These are phyloP conservation scores for Manis pentadactyla DNA, from an alignment of 2,797 vertebrate species.

Conservation along the genomic window DNA sequence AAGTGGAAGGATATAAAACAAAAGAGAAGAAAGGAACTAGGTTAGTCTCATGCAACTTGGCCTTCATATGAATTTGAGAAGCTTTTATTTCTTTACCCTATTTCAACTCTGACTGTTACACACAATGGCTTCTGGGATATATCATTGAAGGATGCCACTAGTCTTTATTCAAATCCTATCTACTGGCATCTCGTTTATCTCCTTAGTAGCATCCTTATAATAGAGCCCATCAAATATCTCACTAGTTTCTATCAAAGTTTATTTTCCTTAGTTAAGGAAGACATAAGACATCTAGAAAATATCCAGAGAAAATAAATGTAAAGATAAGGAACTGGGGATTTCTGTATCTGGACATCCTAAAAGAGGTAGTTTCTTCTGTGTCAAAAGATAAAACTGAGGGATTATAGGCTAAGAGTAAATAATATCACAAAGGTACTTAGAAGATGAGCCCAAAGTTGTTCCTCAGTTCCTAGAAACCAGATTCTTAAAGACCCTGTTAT, in stretches of 20 bases:
- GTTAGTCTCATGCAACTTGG: not conserved
- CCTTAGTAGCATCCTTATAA: not conserved
- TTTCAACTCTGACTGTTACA: not conserved
- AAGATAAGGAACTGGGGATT: not conserved
- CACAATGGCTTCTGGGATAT: not conserved
- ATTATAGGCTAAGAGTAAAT: not conserved
- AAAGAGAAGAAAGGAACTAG: not conserved
- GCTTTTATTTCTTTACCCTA: not conserved
- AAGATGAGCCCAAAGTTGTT: not conserved
- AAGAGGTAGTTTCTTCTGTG: not conserved
- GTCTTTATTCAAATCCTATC: not conserved
- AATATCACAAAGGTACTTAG: not conserved
- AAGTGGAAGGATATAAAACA: not conserved
- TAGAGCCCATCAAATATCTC: not conserved
- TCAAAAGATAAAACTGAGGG: not conserved
- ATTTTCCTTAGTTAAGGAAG: not conserved
- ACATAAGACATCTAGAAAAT: not conserved
- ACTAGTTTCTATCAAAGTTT: not conserved
- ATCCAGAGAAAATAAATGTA: not conserved
- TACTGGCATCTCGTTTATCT: not conserved
- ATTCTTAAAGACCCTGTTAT: not conserved
- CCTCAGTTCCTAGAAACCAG: not conserved
- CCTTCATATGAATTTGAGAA: not conserved
- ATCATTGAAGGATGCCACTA: not conserved
- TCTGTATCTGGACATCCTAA: not conserved